A percentile compares a stretch with the other conserved stretches of the same genome.
Conservation (phyloP, 2,888 invertebrate species). For the Calameuta filiformis region DNA sequence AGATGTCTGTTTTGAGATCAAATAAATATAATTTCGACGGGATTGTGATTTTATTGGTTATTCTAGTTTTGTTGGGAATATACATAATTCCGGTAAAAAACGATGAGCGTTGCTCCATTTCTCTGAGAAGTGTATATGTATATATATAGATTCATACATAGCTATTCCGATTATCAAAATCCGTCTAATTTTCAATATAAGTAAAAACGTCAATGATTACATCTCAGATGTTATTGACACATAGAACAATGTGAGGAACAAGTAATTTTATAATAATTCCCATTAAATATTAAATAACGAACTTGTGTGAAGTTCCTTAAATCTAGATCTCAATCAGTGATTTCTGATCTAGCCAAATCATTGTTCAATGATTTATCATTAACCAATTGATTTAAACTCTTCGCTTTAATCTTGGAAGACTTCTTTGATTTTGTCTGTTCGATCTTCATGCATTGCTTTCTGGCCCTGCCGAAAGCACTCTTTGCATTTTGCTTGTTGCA, state of each 20-base stretch:
- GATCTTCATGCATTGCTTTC: slow-evolving; percentile 33
- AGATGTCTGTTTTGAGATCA: background rate
- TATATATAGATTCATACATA: background rate
- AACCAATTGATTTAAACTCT: slow-evolving; percentile 8
- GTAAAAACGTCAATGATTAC: background rate
- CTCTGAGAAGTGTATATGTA: background rate
- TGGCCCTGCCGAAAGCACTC: slow-evolving; percentile 28
- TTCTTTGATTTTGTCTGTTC: slow-evolving; percentile 43
- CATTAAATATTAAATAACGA: background rate
- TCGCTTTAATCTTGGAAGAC: slow-evolving; percentile 38
- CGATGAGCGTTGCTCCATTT: background rate
- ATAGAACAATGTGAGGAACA: background rate
- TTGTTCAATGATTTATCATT: background rate
- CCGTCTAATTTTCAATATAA: background rate
- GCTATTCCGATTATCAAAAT: background rate
- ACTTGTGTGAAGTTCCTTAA: background rate
- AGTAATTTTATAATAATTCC: background rate
- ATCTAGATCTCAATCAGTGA: background rate
- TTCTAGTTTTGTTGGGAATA: background rate
- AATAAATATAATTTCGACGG: background rate
- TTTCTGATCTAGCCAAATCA: background rate
- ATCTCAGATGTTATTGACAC: background rate
- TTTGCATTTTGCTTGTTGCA: slow-evolving; percentile 42
- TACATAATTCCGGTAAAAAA: background rate
- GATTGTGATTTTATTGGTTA: background rate